Conservation (phyloP, 2,113 vertebrate genomes). For the Archilochus colubris region DNA sequence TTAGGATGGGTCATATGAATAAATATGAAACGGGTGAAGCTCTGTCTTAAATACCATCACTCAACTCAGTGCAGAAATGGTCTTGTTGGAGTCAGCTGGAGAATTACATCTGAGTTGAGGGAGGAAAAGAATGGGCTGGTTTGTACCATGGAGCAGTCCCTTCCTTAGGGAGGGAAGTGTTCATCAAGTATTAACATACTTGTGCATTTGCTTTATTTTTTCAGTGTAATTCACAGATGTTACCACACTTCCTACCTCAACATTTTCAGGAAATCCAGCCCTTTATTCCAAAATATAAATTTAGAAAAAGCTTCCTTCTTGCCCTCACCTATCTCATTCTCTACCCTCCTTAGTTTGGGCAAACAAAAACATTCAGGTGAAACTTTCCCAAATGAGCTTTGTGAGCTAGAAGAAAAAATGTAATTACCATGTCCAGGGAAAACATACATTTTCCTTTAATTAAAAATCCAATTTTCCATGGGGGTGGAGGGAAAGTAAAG, state of each 20-base stretch:
- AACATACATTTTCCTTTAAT: constrained; percentile 34
- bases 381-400: constrained; percentile 17
- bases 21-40: not conserved
- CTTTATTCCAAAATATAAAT: not conserved
- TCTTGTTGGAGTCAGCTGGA: not conserved
- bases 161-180: not conserved
- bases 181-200: not conserved
- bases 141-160: not conserved
- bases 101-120: not conserved
- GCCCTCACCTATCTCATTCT: not conserved
- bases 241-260: not conserved
- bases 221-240: not conserved
- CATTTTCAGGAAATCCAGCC: not conserved
- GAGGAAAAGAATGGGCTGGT: not conserved
- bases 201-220: not conserved
- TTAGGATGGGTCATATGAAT: not conserved
- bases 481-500: not conserved
- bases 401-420: not conserved
- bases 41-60: not conserved
- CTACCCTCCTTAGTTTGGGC: not conserved
- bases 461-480: constrained; percentile 5
- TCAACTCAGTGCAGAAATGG: not conserved
- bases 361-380: constrained; percentile 4
- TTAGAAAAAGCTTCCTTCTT: not conserved
- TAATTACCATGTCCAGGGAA: not conserved